Percentiles rank a stretch among this genome's conserved stretches.
These are phyloP conservation scores for Tricholaema leucomelas DNA, from an alignment of 2,113 vertebrate genomes.

Conservation along the genomic window DNA sequence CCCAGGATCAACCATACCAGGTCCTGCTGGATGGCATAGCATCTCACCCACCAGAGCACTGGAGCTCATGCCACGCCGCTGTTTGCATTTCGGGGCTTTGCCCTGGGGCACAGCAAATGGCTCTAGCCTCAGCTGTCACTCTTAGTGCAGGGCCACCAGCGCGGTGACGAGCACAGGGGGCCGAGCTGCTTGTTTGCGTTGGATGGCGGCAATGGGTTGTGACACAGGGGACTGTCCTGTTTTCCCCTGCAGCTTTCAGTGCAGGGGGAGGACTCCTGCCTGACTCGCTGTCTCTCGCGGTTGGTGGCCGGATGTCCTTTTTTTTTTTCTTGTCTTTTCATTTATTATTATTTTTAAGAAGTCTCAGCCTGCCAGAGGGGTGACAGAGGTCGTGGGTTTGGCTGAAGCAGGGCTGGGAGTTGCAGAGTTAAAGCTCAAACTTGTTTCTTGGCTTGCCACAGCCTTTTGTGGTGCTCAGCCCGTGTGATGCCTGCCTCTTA, in stretches of 20 bases:
- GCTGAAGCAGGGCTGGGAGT: not conserved
- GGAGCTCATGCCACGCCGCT: not conserved
- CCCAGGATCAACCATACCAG: fast-evolving
- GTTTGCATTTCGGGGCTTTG: not conserved
- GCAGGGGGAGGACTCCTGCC: not conserved
- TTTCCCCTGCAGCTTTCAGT: not conserved
- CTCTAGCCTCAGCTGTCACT: not conserved
- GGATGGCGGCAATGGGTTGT: not conserved
- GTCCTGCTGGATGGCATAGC: not conserved
- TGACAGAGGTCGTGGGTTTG: not conserved
- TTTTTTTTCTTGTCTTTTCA: not conserved
- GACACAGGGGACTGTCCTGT: constrained; percentile 32
- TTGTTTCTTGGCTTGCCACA: constrained; percentile 39
- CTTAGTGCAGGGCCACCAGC: not conserved
- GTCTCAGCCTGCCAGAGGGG: not conserved
- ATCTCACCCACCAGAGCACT: not conserved
- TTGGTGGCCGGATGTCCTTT: constrained; percentile 15
- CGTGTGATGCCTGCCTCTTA: not conserved
- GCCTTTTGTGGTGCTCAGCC: constrained; percentile 55
- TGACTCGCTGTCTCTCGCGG: not conserved
- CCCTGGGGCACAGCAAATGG: not conserved
- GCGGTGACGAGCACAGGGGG: not conserved
- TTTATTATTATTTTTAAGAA: not conserved
- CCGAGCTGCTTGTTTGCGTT: constrained; percentile 11
- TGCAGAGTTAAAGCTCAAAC: constrained; percentile 50